Evolutionary conservation across 2,113 vertebrate species (phyloP).

Genomic region (Chaetorhynchus papuensis): DNA sequence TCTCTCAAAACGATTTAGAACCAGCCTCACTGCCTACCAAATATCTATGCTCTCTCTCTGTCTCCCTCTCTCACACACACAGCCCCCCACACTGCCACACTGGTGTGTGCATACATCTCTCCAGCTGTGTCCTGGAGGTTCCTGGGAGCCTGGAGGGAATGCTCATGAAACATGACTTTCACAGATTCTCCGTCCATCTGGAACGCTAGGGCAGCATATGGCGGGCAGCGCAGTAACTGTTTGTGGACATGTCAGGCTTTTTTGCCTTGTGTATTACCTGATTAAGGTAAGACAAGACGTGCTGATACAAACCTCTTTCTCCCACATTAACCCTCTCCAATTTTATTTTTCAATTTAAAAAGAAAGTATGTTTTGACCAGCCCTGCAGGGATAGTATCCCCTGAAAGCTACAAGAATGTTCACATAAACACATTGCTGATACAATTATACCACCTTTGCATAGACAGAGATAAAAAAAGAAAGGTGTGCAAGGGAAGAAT

Average conservation of each 20-base stretch:
- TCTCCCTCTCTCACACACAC: background rate
- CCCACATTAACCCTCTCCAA: constrained; percentile 11
- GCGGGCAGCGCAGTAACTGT: constrained; percentile 25
- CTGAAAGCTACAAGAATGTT: constrained; percentile 5
- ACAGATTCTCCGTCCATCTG: constrained; percentile 56
- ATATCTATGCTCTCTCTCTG: background rate
- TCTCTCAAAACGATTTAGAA: background rate
- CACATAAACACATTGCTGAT: background rate
- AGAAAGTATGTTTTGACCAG: background rate
- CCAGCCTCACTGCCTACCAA: background rate
- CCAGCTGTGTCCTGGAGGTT: constrained; percentile 62
- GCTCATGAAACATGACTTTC: constrained; percentile 65
- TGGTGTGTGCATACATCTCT: constrained; percentile 20
- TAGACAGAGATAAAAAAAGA: background rate
- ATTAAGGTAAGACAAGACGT: background rate
- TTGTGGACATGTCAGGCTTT: constrained; percentile 31
- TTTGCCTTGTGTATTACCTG: constrained; percentile 29
- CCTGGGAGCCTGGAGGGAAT: constrained; percentile 51
- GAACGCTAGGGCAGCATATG: constrained; percentile 55
- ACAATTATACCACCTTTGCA: constrained; percentile 37
- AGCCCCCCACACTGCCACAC: background rate
- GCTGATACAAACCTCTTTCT: background rate
- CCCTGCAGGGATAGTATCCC: background rate
- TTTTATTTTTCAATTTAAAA: constrained; percentile 46
- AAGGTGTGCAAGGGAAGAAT: constrained; percentile 42